Base-by-base conservation (phyloP, 1,140 invertebrate genomes). In the Apocrypta bakeri region DNA sequence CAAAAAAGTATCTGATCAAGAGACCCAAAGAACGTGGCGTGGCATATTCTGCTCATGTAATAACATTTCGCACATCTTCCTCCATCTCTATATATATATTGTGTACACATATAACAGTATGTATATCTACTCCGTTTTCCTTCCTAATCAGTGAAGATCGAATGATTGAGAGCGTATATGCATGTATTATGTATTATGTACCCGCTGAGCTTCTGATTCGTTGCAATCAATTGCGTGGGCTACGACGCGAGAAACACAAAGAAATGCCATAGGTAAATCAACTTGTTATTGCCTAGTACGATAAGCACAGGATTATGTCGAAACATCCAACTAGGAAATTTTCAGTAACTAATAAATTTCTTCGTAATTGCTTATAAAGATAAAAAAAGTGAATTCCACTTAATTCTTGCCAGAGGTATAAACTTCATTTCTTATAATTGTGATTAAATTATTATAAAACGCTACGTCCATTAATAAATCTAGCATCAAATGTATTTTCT, bases 1-100 rank as follows among this genome's bases (percentile, higher is more conserved):
- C 17, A 81, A 64, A 61, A 73, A 80, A 37, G 56, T 64, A 80
- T 73, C 79, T 73, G 31, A 80, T 73, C 29, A n/a, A 40, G 21
- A 11, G 24, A 37, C 9, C 25, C 17, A 8, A 21, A 11, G 56
- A 80, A 73, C 31, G 29, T n/a, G 71, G 27, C 40, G 31, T 14
- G 3, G 37, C 17, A 31, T 12, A 63, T 63, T 63, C 12, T 29
- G 71, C 24, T 63, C 69, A 4, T 31, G 29, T 72, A 72, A 40
- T 73, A 80, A 21, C 69, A 61, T 48, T 42, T 29, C 27, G 27
- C 14, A 9, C 33, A 2, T 37, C 33, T 37, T 2, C n/a, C n/a
- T n/a, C n/a, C n/a, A n/a, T n/a, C n/a, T n/a, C n/a, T n/a, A n/a
- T n/a, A n/a, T n/a, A n/a, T n/a, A n/a, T n/a, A n/a, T n/a, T n/a